Conservation (phyloP, 2,113 vertebrate species). For the Chaenogobius annularis region DNA sequence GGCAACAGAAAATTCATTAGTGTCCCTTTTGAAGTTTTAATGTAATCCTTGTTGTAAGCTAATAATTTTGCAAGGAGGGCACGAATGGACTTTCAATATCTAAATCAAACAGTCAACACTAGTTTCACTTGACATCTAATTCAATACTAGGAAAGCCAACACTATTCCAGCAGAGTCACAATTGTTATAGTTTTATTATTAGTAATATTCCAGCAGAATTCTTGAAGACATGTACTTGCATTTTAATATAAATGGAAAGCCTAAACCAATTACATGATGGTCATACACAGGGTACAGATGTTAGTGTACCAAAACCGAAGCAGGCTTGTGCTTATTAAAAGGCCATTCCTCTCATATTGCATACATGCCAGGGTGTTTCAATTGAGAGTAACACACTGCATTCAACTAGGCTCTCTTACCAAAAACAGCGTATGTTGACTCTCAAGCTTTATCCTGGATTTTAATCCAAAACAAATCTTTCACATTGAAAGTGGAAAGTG, state of each 20-base stretch:
- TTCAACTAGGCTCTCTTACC: conserved; percentile 65
- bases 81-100: conserved; percentile 35
- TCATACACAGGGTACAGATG: conserved; percentile 8
- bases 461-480: conserved; percentile 46
- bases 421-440: conserved; percentile 33
- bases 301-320: conserved; percentile 4
- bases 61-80: background rate
- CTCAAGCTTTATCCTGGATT: conserved; percentile 35
- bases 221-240: background rate
- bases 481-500: conserved; percentile 4
- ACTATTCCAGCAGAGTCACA: background rate
- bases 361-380: conserved; percentile 51
- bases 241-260: background rate
- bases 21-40: conserved; percentile 21
- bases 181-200: background rate
- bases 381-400: conserved; percentile 57
- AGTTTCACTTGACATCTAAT: background rate
- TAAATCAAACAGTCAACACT: background rate
- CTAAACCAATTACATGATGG: background rate
- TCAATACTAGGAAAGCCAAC: background rate
- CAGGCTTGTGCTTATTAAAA: conserved; percentile 16
- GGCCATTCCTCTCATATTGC: conserved; percentile 14
- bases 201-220: background rate
- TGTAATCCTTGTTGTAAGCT: background rate
- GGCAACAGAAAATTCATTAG: conserved; percentile 37